Base-by-base conservation (phyloP, 1,140 invertebrate species). In the Drepana arcuata region DNA sequence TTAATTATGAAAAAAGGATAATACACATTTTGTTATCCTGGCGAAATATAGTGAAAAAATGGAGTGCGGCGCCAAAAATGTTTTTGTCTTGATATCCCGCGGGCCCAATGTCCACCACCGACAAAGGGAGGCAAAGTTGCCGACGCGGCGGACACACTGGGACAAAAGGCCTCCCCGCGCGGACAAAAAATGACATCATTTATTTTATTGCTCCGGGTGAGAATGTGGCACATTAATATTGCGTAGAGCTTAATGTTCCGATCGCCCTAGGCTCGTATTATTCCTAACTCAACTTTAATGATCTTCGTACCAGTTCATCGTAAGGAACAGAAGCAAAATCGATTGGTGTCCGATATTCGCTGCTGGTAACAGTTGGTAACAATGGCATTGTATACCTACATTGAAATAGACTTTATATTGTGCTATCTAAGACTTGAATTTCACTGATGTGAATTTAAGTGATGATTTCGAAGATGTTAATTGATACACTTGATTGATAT, bases 161-260 rank as follows among this genome's bases (percentile, higher is more conserved):
- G 68, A 74, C 73, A 78, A 81, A 77, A 51, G 59, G 47, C 47
- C 58, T 45, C 68, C 68, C 71, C 58, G 59, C 41, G 46, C 61
- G 64, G 60, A 77, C 70, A 81, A 81, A 81, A 81, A 81, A 81
- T 81, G 72, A 78, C 77, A 78, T 81, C 77, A 81, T 81, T 81
- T 78, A 81, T 81, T 81, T 81, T 78, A 81, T 81, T 81, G 70
- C 69, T 49, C 50, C 65, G 72, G 69, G 68, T 73, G 72, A 72
- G 72, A 81, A 78, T 80, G 61, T 65, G 64, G 44, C 62, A 71
- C 66, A 78, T 78, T 81, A 81, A 78, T 81, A 77, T 78, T 62
- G 65, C 57, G 66, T 66, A 68, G 70, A 56, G 62, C 63, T 62
- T 70, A 74, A 80, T 75, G 66, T 60, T 58, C 50, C 47, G 51